Base-by-base conservation (phyloP, 2,113 vertebrate species). In the Siniperca chuatsi region DNA sequence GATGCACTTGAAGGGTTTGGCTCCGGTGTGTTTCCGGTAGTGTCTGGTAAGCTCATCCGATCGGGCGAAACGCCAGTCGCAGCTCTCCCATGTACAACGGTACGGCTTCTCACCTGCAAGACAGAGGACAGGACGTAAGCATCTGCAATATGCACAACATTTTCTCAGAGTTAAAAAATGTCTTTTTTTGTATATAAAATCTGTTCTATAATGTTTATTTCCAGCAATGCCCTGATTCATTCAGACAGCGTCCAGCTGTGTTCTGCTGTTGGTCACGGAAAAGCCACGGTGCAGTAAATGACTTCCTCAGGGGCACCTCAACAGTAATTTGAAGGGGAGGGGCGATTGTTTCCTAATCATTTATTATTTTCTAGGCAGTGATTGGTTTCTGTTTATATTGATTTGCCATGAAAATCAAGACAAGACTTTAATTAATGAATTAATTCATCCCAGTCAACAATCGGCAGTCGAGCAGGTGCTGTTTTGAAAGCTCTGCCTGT, bases 31-130 rank as follows among this genome's bases (percentile, higher is more conserved):
- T 87, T 97, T 97, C 64, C 97, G 92, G 90, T 96, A 97, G 93
- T 97, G 97, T 75, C 97, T 90, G 62, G 97, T 97, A 6, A 97
- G 96, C 93, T 97, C 97, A 44, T 97, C 97, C 0, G 97, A 97
- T 75, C 97, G 97, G 92, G 97, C 97, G 0, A 97, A 97, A 6
- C 96, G 95, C 97, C 97, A 97, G 94, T 97, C 96, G 0, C 97
- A 97, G 93, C 92, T 96, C 0, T 97, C 96, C 97, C 97, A 97
- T 0, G 96, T 96, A 84, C 97, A 35, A 81, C 96, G 92, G 95
- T 91, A 40, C 15, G 92, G 93, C 70, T 96, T 96, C 89, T 96
- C 95, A 0, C 95, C 95, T 96, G 91, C 5, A 54, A 54, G 25
- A 5, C 8, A 70, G 2, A 67, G 15, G 12, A 60, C 9, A 2